Conservation (phyloP, 2,113 vertebrate genomes). For the Suncus etruscus region DNA sequence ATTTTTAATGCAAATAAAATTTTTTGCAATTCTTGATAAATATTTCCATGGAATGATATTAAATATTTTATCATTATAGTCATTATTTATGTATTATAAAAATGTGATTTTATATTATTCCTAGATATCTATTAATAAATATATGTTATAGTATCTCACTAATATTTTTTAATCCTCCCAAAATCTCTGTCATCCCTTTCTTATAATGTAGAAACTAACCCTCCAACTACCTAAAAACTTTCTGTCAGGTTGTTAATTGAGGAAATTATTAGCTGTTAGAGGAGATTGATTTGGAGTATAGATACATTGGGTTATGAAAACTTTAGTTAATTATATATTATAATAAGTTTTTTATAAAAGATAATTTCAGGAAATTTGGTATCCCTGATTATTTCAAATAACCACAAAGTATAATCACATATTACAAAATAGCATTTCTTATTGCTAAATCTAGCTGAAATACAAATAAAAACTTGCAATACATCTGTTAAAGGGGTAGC, state of each 20-base stretch:
- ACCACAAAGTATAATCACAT: no score
- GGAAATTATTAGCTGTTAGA: background rate
- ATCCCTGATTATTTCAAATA: no score
- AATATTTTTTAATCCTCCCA: background rate
- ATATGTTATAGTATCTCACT: background rate
- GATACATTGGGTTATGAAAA: background rate
- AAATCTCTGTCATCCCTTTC: background rate
- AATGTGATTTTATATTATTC: background rate
- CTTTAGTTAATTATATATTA: background rate
- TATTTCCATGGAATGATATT: constrained; percentile 1
- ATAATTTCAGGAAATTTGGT: constrained; percentile 6
- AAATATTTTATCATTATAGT: background rate
- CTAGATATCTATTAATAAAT: no score
- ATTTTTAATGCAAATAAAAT: constrained; percentile 21
- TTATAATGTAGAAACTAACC: background rate
- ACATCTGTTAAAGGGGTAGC: background rate
- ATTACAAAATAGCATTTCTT: background rate
- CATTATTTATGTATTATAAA: background rate
- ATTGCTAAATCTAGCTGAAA: background rate
- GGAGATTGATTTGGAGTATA: background rate
- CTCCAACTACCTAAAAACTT: background rate
- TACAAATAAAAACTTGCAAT: background rate
- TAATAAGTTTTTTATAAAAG: background rate
- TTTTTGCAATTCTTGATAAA: background rate
- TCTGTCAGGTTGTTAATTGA: background rate